Evolutionary conservation across 1,140 invertebrate species (phyloP).

Genomic region (Macrobrachium nipponense): DNA sequence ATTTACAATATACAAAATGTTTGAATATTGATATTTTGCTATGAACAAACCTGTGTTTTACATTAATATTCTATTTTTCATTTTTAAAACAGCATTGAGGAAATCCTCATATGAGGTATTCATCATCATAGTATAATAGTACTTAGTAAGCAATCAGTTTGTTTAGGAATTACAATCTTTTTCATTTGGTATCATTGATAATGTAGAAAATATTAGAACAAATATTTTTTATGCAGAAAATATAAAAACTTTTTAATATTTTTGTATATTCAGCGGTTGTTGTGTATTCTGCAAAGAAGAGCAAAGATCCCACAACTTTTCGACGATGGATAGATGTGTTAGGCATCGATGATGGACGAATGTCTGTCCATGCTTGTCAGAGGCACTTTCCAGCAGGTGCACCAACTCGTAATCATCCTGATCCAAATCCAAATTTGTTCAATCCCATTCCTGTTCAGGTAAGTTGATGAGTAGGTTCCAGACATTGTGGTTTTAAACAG

Average conservation of each 20-base stretch:
- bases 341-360: constrained; percentile 34
- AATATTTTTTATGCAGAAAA: not conserved
- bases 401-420: constrained; percentile 52
- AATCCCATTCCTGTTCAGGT: constrained; percentile 53
- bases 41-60: too few relatives aligned
- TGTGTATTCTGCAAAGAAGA: constrained; percentile 44
- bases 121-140: too few relatives aligned
- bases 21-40: too few relatives aligned
- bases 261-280: constrained; percentile 35
- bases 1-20: too few relatives aligned
- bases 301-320: constrained; percentile 36
- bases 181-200: not conserved
- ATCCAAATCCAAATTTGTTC: constrained; percentile 48
- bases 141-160: too few relatives aligned
- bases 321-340: constrained; percentile 29
- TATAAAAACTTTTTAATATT: not conserved
- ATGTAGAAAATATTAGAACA: not conserved
- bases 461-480: not conserved
- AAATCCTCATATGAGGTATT: too few relatives aligned
- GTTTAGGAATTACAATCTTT: too few relatives aligned
- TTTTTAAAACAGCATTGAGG: too few relatives aligned
- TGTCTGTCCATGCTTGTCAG: constrained; percentile 51
- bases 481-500: not conserved
- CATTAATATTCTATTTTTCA: too few relatives aligned
- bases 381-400: constrained; percentile 52